Evolutionary conservation across 2,113 vertebrate species (phyloP), one percentile per base, ranked within the genome.

Genomic region (Etia nguti): DNA sequence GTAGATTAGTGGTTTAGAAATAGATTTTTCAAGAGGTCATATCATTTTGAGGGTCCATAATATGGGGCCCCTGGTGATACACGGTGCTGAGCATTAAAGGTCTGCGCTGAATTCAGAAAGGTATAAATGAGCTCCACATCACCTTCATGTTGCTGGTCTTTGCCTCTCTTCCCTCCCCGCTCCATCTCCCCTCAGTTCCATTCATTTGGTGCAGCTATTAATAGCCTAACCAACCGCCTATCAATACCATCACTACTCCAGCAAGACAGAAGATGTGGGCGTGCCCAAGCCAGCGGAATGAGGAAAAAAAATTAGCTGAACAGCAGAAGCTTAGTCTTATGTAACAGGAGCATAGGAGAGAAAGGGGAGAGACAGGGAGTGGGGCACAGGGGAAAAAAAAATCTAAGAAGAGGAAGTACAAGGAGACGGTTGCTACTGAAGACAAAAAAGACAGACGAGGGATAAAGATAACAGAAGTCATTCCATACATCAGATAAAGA

Each of bases 221-320:
- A 94, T 95, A 95, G 92, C 87, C 26, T n/a, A 15, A 84, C 89
- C 93, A 91, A 87, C 92, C 73, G 80, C 92, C 94, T 90, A 93
- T 95, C 95, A 92, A 93, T 94, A 93, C 94, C 95, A 92, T 94
- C 91, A 95, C 91, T 89, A 94, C 93, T 91, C 92, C 82, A 43
- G 81, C 84, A 92, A 93, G 88, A 89, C 91, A 86, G 84, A 92
- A 87, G 88, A 91, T 81, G 93, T 90, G 86, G 93, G 94, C 80
- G 92, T 84, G 86, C 81, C 52, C 16, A 83, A 92, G 91, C 80
- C 86, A 84, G 56, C 18, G 31, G 88, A 83, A 90, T 89, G 86
- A 92, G 75, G 88, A 52, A 34, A 8, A 93, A 87, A 90, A 93
- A 93, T 90, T 80, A 85, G 84, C 81, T 50, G 70, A 80, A 88